phyloP scores from a whole-genome alignment of 2,797 vertebrate genomes.

The Lepilemur ruficaudatus region DNA sequence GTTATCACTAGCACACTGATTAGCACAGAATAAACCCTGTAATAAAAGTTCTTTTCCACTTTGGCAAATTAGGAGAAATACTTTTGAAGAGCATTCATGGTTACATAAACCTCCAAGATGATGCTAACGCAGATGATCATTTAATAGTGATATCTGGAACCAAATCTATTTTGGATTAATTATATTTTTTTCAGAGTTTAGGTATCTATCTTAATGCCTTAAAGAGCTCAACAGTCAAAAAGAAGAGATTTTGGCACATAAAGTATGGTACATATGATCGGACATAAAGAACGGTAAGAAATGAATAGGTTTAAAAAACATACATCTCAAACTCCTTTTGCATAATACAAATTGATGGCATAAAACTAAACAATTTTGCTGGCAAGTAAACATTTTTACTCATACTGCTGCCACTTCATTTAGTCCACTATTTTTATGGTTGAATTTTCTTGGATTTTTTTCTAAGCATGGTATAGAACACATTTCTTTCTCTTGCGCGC shows the following conservation, averaged over 20 bases:
- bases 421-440: not conserved
- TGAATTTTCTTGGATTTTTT: not conserved
- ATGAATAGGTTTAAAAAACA: not conserved
- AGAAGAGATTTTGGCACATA: not conserved
- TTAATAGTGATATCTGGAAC: not conserved
- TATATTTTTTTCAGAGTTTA: not conserved
- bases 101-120: conserved; percentile 21
- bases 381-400: not conserved
- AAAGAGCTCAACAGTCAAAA: not conserved
- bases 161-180: not conserved
- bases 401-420: not conserved
- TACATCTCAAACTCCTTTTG: conserved; percentile 8
- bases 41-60: not conserved
- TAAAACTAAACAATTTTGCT: not conserved
- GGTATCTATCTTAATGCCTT: not conserved
- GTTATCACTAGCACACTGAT: not conserved
- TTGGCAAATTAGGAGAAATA: conserved; percentile 29
- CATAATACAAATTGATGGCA: conserved; percentile 29
- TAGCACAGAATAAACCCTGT: not conserved
- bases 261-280: not conserved
- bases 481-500: not conserved
- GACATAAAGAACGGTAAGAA: conserved; percentile 15
- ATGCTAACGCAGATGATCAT: not conserved
- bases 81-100: not conserved
- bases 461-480: not conserved